These are phyloP conservation scores for Menura novaehollandiae DNA, from an alignment of 2,113 vertebrate genomes.

Conservation along the genomic window DNA sequence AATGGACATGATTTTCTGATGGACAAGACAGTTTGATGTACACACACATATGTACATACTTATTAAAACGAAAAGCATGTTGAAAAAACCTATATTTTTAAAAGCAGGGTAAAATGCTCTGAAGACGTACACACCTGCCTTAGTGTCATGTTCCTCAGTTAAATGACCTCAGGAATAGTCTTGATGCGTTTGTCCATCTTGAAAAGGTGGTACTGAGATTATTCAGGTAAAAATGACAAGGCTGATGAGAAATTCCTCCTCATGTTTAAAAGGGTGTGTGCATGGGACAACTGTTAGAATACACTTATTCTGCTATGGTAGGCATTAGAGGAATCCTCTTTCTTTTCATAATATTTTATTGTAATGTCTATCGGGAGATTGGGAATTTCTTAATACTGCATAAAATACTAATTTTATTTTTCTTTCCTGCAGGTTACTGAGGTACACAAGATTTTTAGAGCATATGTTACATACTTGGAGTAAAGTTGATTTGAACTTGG, in stretches of 20 bases:
- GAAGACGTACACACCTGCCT: not conserved
- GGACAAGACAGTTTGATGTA: not conserved
- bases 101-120: not conserved
- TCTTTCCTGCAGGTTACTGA: not conserved
- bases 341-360: not conserved
- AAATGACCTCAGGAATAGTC: not conserved
- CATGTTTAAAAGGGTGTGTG: not conserved
- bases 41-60: accelerated
- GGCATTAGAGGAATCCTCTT: not conserved
- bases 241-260: not conserved
- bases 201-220: not conserved
- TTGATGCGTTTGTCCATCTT: not conserved
- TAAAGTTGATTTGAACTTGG: not conserved
- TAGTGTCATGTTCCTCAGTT: not conserved
- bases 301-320: not conserved
- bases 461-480: not conserved
- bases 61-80: not conserved
- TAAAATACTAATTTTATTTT: not conserved
- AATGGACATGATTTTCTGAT: not conserved
- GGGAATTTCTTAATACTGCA: not conserved
- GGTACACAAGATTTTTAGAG: not conserved
- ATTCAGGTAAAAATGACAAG: not conserved
- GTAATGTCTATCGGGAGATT: not conserved
- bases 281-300: not conserved
- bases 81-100: accelerated